Base-by-base conservation (phyloP, 1,140 invertebrate genomes). In the Drosophila neocordata region DNA sequence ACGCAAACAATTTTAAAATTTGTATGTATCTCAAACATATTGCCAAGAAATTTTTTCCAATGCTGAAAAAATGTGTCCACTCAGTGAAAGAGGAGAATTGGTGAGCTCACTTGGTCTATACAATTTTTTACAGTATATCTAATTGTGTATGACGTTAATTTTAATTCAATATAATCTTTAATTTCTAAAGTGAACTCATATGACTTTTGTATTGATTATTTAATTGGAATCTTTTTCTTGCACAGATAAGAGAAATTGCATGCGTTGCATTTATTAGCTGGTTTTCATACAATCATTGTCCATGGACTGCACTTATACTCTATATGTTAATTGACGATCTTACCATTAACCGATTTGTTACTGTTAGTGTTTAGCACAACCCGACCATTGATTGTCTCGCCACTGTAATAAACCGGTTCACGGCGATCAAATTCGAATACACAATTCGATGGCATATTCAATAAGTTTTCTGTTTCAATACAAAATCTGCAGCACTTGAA, bases 311-410 rank as follows among this genome's bases (percentile, higher is more conserved):
- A 44, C 6, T 15, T 34, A 18, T 31, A 6, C 4, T 31, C 27
- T 31, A 34, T 9, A 15, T 35, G 20, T 24, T 20, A 12, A 58
- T 35, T 9, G 34, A 35, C 34, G 5, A 20, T 20, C 57, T 73
- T 73, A 79, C 79, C 79, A 70, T 72, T 76, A 7, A 82, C 74
- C 6, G 61, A 65, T 55, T 83, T 83, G 41, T 61, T 70, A 64
- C 64, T 74, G 4, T 53, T 57, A n/a, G 77, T 83, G 6, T 13
- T 65, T 13, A 83, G 38, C 13, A 41, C 9, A 61, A 83, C 53
- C 12, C 77, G 77, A 6, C 79, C 79, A 68, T 83, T 83, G 11
- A 83, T 67, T 24, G 69, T 69, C 35, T 83, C 79, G 13, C 79
- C 79, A 34, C 79, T 83, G 13, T 79, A 83, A 44, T 80, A 83